phyloP scores from a whole-genome alignment of 2,888 invertebrate genomes.

The Andrena chrysosceles region DNA sequence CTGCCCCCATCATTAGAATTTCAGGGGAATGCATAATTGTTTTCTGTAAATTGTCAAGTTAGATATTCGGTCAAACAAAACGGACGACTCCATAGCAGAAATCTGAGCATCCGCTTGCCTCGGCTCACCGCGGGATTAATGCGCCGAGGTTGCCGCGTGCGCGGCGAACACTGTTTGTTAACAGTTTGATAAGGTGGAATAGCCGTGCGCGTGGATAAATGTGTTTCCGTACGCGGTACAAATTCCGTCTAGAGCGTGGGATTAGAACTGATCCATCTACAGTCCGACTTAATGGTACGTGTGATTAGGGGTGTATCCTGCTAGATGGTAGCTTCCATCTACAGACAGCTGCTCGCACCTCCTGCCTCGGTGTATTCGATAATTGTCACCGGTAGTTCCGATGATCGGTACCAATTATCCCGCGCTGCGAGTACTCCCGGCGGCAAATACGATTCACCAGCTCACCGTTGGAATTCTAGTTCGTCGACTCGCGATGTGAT shows the following conservation, averaged over 20 bases:
- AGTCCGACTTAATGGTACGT: slow-evolving; percentile 70
- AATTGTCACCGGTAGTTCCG: slow-evolving; percentile 56
- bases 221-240: slow-evolving; percentile 39
- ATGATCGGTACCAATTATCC: slow-evolving; percentile 61
- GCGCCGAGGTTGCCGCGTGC: not conserved
- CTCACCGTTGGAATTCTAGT: not conserved
- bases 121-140: slow-evolving; percentile 33
- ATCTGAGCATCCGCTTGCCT: slow-evolving; percentile 15
- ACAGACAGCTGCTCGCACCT: slow-evolving; percentile 62
- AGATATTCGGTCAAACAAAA: slow-evolving; percentile 13
- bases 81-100: not conserved
- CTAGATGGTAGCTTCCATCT: slow-evolving; percentile 40
- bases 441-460: slow-evolving; percentile 17
- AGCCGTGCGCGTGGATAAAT: slow-evolving; percentile 1
- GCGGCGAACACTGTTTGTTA: slow-evolving; percentile 67
- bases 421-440: not conserved
- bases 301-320: slow-evolving; percentile 69
- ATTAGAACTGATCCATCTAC: slow-evolving; percentile 69
- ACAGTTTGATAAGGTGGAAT: slow-evolving; percentile 72
- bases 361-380: slow-evolving; percentile 49
- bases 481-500: not conserved
- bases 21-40: not conserved
- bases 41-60: slow-evolving; percentile 27
- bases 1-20: not conserved
- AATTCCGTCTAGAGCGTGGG: slow-evolving; percentile 35